Evolutionary conservation across 2,113 vertebrate genomes (phyloP), one percentile per base, ranked within the genome.

Genomic region (Chaetura pelagica): DNA sequence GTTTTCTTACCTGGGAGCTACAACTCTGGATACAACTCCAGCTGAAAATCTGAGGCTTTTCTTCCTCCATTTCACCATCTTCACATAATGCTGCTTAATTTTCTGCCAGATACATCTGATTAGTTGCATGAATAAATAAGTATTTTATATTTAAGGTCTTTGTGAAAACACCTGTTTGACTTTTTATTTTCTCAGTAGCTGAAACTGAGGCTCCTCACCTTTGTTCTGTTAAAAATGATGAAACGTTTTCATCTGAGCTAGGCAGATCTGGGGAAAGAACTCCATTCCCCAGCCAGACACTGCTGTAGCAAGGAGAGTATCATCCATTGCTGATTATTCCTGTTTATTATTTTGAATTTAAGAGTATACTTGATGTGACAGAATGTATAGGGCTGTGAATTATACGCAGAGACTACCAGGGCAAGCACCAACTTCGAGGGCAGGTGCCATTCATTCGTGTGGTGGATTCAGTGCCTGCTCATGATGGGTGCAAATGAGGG

Each of bases 141-240:
- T 54, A 40, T 15, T 67, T 84, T 62, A 15, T 82, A 34, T 30
- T 72, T n/a, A 57, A 85, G 38, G 26, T 38, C 57, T 88, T 76
- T 51, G 49, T 86, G 82, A 63, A 77, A 68, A 69, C 82, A 87
- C 66, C 58, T 90, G 69, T 58, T 71, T 77, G 26, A 54, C 55
- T 79, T 78, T 71, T 73, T 91, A 34, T 8, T 49, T 48, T 48
- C 46, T 29, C 24, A 30, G 30, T 80, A 80, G 46, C 18, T 83
- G 73, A 42, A 90, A 21, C 15, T 42, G 62, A 87, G 30, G 16
- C 8, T 84, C 68, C 67, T 89, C 17, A 6, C 13, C 63, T 58
- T 73, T 91, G 55, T 29, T 93, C 63, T 91, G 66, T 58, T 92
- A 24, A 93, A 89, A 93, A 72, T 72, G 44, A 84, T 24, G 15